phyloP scores from a whole-genome alignment of 1,140 invertebrate species.

The Gonatopus flavifemur region DNA sequence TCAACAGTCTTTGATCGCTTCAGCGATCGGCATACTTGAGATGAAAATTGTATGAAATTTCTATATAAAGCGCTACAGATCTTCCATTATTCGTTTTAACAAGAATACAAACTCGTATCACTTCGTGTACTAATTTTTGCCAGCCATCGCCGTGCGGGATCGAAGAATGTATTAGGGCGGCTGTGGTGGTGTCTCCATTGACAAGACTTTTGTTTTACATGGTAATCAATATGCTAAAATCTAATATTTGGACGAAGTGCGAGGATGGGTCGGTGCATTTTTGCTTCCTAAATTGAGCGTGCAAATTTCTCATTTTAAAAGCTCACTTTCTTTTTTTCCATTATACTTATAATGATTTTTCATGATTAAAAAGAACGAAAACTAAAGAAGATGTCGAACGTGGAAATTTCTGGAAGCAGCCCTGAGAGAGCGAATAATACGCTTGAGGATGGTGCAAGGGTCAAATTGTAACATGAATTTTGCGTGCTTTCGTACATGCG shows the following conservation, averaged over 20 bases:
- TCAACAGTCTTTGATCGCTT: constrained; percentile 33
- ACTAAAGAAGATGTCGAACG: constrained; percentile 1
- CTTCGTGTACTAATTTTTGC: constrained; percentile 30
- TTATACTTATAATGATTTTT: constrained; percentile 25
- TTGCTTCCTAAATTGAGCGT: constrained; percentile 37
- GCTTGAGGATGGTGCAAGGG: constrained; percentile 25
- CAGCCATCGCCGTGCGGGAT: constrained; percentile 25
- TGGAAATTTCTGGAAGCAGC: constrained; percentile 26
- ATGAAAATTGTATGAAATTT: constrained; percentile 31
- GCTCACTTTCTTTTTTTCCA: constrained; percentile 24
- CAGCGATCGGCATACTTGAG: constrained; percentile 27
- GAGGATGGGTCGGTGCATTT: constrained; percentile 49
- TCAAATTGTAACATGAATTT: constrained; percentile 11
- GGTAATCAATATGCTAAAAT: constrained; percentile 46
- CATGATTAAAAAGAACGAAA: constrained; percentile 8
- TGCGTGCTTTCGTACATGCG: too few species aligned
- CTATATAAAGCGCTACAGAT: constrained; percentile 40
- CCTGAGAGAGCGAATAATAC: constrained; percentile 38
- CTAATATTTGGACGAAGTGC: constrained; percentile 52
- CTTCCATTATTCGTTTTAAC: constrained; percentile 42
- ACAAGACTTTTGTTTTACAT: constrained; percentile 45
- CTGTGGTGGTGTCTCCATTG: constrained; percentile 21
- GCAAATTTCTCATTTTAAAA: constrained; percentile 29
- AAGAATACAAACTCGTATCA: constrained; percentile 32
- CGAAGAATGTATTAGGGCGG: constrained; percentile 20